Conservation (phyloP, 37 sponge, comb jelly and placozoan genomes). For the Mnemiopsis leidyi region DNA sequence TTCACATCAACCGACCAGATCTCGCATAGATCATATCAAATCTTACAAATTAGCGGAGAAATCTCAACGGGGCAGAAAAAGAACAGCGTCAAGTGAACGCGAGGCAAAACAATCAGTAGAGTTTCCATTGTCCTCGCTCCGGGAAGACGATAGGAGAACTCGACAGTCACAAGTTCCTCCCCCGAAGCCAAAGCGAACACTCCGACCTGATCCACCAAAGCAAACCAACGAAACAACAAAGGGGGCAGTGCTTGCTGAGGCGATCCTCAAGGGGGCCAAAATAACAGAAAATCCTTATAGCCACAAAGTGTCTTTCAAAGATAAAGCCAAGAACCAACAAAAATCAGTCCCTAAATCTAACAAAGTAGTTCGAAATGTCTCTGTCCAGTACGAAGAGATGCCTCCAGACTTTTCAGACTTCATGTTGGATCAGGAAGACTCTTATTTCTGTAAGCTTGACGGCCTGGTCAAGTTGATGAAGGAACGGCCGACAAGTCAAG, state of each 20-base stretch:
- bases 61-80: background rate
- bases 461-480: constrained; percentile 25
- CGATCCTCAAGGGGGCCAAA: background rate
- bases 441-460: constrained; percentile 46
- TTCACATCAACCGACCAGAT: background rate
- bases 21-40: background rate
- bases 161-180: background rate
- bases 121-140: background rate
- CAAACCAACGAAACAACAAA: background rate
- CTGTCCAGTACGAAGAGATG: constrained; percentile 41
- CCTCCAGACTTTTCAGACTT: constrained; percentile 26
- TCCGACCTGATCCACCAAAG: background rate
- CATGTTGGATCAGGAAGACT: constrained; percentile 16
- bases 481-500: background rate
- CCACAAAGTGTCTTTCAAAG: background rate
- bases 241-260: background rate
- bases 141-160: background rate
- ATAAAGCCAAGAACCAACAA: background rate
- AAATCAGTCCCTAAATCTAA: background rate
- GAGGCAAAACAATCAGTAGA: background rate
- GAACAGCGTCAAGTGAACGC: background rate
- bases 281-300: background rate
- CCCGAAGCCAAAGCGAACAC: constrained; percentile 56
- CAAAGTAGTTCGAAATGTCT: background rate
- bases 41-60: background rate